Base-by-base conservation (phyloP, 2,797 vertebrate genomes). In the Crenuchus spilurus region DNA sequence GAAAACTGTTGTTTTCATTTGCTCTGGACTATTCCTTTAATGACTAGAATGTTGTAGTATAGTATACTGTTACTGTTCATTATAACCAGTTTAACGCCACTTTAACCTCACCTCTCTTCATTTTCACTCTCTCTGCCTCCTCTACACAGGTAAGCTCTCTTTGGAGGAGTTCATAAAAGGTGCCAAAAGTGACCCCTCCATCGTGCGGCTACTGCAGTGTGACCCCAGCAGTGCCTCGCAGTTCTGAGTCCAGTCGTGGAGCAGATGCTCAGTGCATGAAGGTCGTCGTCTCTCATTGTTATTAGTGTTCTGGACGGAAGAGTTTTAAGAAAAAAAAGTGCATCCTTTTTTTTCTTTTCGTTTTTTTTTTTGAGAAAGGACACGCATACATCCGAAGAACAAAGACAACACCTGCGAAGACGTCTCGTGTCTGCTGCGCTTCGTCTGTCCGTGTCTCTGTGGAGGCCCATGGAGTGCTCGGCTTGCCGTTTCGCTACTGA, bases 121-220 rank as follows among this genome's bases (percentile, higher is more conserved):
- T 2, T 2, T 46, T 33, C 9, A 57, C 4, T 77, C 3, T 72
- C 1, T 70, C 10, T 60, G 41, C 28, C 3, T 68, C 35, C 51
- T 14, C 26, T 16, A 1, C 80, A 41, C 88, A 99, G 97, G 97
- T 60, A 98, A 97, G 85, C 84, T 99, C 46, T 99, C 97, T 16
- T 90, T 99, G 91, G 97, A 99, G 86, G 97, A 99, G 87, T 99
- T 99, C 87, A 98, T 99, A 92, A 94, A 93, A 91, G 97, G 97
- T 82, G 97, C 97, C 93, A 99, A 99, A 92, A 99, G 96, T 11
- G 97, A 99, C 90, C 97, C 97, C 0, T 99, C 97, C 88, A 99
- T 99, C 41, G 97, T 99, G 74, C 93, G 97, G 85, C 94, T 99
- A 94, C 94, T 99, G 88, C 97, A 99, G 92, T 99, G 97, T 0